These are phyloP conservation scores for Dipodomys merriami DNA, from an alignment of 2,113 vertebrate genomes.

Conservation along the genomic window DNA sequence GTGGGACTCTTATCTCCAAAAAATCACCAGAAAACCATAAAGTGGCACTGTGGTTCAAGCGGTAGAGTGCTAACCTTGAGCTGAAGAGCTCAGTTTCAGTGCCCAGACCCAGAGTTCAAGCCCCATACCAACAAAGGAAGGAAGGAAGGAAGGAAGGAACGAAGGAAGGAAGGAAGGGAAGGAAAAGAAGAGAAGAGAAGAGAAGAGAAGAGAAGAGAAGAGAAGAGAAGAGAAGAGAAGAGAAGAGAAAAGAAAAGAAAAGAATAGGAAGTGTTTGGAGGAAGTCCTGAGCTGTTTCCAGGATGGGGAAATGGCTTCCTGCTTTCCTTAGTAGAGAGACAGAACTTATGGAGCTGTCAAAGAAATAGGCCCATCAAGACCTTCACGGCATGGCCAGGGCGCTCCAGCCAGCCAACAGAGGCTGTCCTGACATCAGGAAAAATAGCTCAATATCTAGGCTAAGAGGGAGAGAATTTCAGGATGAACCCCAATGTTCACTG, in stretches of 20 bases:
- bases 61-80: too few relatives aligned
- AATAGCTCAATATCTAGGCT: rapidly evolving
- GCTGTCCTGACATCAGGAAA: neutral
- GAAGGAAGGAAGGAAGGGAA: too few relatives aligned
- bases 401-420: neutral
- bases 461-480: neutral
- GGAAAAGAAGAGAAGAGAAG: too few relatives aligned
- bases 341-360: rapidly evolving
- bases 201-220: too few relatives aligned
- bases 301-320: neutral
- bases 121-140: too few relatives aligned
- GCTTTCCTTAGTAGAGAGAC: neutral
- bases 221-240: too few relatives aligned
- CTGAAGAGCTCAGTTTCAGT: too few relatives aligned
- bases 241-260: neutral
- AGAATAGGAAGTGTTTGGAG: neutral
- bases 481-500: rapidly evolving
- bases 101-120: too few relatives aligned
- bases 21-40: too few relatives aligned
- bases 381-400: rapidly evolving
- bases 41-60: too few relatives aligned
- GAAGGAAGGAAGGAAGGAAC: too few relatives aligned
- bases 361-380: rapidly evolving
- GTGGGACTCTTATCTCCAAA: too few relatives aligned
- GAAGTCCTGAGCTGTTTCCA: neutral